A percentile compares a stretch with the other conserved stretches of the same genome.
These are phyloP conservation scores for Merodon equestris DNA, from an alignment of 2,888 invertebrate species.

Conservation along the genomic window DNA sequence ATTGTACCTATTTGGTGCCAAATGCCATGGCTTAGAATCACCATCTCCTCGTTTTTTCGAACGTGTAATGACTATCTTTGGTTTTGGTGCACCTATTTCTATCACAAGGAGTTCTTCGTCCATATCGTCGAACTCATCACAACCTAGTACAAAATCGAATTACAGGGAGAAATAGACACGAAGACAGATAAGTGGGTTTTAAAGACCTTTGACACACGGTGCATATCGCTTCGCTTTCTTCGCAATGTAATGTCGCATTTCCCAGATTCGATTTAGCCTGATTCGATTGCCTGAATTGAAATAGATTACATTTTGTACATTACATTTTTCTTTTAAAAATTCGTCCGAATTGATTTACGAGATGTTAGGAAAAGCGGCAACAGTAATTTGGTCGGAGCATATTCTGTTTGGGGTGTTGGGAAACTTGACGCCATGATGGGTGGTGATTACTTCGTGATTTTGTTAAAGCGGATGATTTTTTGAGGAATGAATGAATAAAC, in stretches of 20 bases:
- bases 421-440: background rate
- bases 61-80: too few species aligned
- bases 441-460: too few species aligned
- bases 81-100: too few species aligned
- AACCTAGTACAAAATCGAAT: slow-evolving; percentile 3
- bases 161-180: background rate
- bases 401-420: slow-evolving; percentile 40
- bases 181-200: background rate
- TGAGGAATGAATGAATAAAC: too few species aligned
- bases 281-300: slow-evolving; percentile 66
- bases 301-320: background rate
- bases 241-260: slow-evolving; percentile 43
- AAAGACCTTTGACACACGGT: slow-evolving; percentile 34
- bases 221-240: slow-evolving; percentile 28
- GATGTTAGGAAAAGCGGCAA: slow-evolving; percentile 74
- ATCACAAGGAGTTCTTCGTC: background rate
- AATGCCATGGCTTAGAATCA: slow-evolving; percentile 66
- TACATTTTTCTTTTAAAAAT: background rate
- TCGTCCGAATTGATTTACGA: slow-evolving; percentile 67
- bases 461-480: too few species aligned
- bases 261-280: slow-evolving; percentile 30
- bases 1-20: slow-evolving; percentile 74
- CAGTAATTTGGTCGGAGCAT: slow-evolving; percentile 71
- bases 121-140: slow-evolving; percentile 11
- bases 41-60: too few species aligned